phyloP scores from a whole-genome alignment of 2,888 invertebrate genomes.

The Zeuzera pyrina region DNA sequence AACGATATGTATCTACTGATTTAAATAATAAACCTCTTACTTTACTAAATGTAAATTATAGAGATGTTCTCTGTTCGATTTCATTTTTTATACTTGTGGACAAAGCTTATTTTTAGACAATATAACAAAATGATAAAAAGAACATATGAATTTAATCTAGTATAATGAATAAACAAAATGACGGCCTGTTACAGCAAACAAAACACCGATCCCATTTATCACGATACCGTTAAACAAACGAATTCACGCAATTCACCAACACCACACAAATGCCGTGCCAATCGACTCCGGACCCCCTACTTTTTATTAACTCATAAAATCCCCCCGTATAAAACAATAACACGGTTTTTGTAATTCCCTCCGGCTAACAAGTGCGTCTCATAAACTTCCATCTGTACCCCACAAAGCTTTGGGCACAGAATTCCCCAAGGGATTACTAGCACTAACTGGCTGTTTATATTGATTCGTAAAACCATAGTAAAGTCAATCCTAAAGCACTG shows the following conservation, averaged over 20 bases:
- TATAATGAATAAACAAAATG: conserved; percentile 13
- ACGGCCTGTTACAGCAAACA: conserved; percentile 19
- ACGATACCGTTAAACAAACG: conserved; percentile 32
- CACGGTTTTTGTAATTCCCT: conserved; percentile 63
- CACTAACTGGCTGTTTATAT: conserved; percentile 52
- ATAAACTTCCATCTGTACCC: conserved; percentile 62
- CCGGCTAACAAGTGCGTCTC: conserved; percentile 58
- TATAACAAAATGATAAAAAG: too few relatives aligned
- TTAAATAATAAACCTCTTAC: too few relatives aligned
- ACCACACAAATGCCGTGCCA: conserved; percentile 29
- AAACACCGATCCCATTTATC: conserved; percentile 33
- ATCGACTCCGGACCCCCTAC: conserved; percentile 39
- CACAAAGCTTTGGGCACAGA: conserved; percentile 50
- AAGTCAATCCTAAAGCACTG: conserved; percentile 14
- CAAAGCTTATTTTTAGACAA: too few relatives aligned
- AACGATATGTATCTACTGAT: too few relatives aligned
- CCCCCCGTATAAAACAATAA: conserved; percentile 56
- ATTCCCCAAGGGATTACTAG: conserved; percentile 43
- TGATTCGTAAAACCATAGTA: conserved; percentile 22
- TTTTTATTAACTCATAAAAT: conserved; percentile 66
- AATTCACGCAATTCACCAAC: conserved; percentile 15
- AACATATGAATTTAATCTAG: too few relatives aligned
- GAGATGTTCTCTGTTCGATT: too few relatives aligned
- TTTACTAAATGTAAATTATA: too few relatives aligned
- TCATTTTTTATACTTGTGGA: too few relatives aligned